These are phyloP conservation scores for Pheucticus melanocephalus DNA, from an alignment of 2,113 vertebrate species.

Conservation along the genomic window DNA sequence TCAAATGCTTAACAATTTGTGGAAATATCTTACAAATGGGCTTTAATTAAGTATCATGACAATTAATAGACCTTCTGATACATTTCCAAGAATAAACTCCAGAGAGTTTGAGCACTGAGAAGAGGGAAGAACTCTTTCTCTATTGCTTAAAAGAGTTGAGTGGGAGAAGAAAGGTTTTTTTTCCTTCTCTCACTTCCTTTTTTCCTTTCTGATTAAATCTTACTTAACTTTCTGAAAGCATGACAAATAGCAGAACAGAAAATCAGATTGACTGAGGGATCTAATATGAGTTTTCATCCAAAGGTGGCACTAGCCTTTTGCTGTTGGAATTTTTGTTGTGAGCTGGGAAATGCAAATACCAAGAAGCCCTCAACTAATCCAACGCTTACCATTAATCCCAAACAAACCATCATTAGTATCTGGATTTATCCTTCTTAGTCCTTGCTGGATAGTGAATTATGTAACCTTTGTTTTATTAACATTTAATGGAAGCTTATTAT, in stretches of 20 bases:
- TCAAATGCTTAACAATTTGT: not conserved
- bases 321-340: not conserved
- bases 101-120: not conserved
- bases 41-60: not conserved
- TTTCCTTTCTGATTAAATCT: not conserved
- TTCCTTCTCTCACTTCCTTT: too few relatives aligned
- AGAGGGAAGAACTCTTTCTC: not conserved
- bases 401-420: constrained; percentile 69
- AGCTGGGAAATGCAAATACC: constrained; percentile 6
- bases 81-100: not conserved
- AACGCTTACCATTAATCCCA: constrained; percentile 69
- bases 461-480: constrained; percentile 63
- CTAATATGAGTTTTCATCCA: not conserved
- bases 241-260: not conserved
- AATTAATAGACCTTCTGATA: not conserved
- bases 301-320: constrained; percentile 57
- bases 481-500: constrained; percentile 32
- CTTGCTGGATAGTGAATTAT: constrained; percentile 44
- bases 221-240: not conserved
- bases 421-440: constrained; percentile 70
- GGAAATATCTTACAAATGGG: not conserved
- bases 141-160: not conserved
- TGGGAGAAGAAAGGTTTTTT: not conserved
- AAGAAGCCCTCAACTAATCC: constrained; percentile 62
- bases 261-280: not conserved